These are phyloP conservation scores for Nannospalax galili DNA, from an alignment of 2,113 vertebrate genomes.

Conservation along the genomic window DNA sequence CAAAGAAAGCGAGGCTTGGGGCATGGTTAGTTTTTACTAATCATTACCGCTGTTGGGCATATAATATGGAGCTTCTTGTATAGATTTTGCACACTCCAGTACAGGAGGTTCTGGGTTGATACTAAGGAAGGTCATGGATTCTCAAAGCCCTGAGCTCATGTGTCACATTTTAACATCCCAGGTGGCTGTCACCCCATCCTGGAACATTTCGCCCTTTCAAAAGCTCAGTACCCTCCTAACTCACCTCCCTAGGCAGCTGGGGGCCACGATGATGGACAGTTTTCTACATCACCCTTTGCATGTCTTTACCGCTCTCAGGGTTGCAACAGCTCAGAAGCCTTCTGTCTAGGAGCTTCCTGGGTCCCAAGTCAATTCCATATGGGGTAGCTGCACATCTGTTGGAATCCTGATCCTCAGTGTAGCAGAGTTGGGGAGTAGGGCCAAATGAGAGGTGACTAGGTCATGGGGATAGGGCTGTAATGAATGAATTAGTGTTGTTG, in stretches of 20 bases:
- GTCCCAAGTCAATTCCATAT: neutral
- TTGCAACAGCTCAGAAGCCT: neutral
- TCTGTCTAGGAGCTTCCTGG: neutral
- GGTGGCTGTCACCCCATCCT: rapidly evolving
- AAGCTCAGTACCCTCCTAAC: neutral
- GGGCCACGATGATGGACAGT: rapidly evolving
- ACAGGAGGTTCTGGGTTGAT: neutral
- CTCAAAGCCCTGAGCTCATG: neutral
- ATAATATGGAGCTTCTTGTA: neutral
- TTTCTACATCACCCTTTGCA: rapidly evolving
- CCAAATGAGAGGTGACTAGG: no score
- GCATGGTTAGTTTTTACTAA: neutral
- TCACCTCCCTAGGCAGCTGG: rapidly evolving
- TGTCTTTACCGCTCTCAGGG: neutral
- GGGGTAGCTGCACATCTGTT: neutral
- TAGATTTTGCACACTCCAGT: neutral
- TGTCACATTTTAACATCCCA: neutral
- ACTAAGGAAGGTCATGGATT: neutral
- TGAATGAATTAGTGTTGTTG: neutral
- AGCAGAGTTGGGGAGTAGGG: neutral
- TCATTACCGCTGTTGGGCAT: neutral
- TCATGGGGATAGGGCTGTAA: rapidly evolving
- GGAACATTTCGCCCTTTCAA: no score
- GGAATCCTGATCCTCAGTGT: neutral
- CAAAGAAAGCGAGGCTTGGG: neutral